phyloP scores from a whole-genome alignment of 1,140 invertebrate genomes.

The Drosophila bocqueti region DNA sequence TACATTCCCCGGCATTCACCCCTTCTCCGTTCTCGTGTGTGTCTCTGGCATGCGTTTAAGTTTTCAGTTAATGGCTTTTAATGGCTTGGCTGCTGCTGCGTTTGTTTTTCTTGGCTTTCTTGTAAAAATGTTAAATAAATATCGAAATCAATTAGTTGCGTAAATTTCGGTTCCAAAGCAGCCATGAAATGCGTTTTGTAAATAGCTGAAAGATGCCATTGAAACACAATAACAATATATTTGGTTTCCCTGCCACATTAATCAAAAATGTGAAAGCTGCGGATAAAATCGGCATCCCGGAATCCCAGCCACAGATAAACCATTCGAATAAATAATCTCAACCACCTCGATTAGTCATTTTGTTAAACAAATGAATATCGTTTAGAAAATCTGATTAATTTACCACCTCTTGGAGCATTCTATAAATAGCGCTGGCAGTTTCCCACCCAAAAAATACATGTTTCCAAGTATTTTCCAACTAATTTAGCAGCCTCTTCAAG shows the following conservation, averaged over 20 bases:
- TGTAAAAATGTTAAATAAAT: constrained; percentile 71
- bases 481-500: constrained; percentile 61
- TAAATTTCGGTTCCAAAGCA: constrained; percentile 50
- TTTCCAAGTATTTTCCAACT: constrained; percentile 56
- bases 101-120: constrained; percentile 55
- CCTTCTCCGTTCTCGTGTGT: constrained; percentile 26
- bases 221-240: constrained; percentile 13
- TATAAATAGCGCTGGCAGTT: constrained; percentile 25
- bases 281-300: constrained; percentile 12
- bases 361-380: constrained; percentile 21
- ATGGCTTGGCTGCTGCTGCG: constrained; percentile 54
- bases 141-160: constrained; percentile 80
- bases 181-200: constrained; percentile 8
- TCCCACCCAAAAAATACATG: constrained; percentile 10
- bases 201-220: constrained; percentile 13
- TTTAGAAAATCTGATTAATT: constrained; percentile 35
- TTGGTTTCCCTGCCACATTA: background rate
- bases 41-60: constrained; percentile 81
- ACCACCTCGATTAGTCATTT: constrained; percentile 24
- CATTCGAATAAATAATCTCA: constrained; percentile 34
- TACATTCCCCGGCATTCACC: background rate
- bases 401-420: constrained; percentile 18
- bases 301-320: constrained; percentile 10
- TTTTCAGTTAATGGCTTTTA: constrained; percentile 83
- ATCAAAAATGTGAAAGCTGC: constrained; percentile 15